Evolutionary conservation across 2,888 invertebrate species (phyloP).

Genomic region (Eupithecia pulchellata): DNA sequence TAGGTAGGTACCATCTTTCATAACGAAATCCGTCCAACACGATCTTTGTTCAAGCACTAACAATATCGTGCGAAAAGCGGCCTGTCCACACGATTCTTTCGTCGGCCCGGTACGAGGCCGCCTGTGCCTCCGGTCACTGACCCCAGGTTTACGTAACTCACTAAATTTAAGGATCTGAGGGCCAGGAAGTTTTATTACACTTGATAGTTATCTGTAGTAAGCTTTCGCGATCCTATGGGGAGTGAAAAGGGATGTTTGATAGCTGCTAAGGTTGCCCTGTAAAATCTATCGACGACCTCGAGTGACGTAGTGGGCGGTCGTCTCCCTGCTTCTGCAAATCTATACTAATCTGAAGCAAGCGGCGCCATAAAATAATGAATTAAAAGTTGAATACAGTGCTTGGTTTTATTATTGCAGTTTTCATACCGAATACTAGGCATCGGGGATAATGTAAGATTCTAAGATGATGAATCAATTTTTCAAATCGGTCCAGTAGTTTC

Average conservation of each 20-base stretch:
- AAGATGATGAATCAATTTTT: no score
- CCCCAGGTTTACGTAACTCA: slow-evolving; percentile 67
- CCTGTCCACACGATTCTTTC: slow-evolving; percentile 52
- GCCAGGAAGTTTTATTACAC: slow-evolving; percentile 36
- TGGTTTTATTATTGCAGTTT: no score
- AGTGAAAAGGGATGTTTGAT: neutral
- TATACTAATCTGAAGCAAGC: no score
- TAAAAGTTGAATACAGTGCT: no score
- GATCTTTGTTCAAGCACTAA: slow-evolving; percentile 9
- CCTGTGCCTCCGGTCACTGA: slow-evolving; percentile 66
- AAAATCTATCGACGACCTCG: neutral
- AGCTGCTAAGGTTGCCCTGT: neutral
- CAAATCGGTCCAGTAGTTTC: no score
- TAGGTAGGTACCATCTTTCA: slow-evolving; percentile 4
- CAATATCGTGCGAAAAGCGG: slow-evolving; percentile 21
- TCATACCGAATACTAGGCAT: no score
- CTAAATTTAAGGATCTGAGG: slow-evolving; percentile 65
- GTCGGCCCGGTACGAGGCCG: slow-evolving; percentile 46
- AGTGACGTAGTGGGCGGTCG: no score
- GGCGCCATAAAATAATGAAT: no score
- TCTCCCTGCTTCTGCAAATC: no score
- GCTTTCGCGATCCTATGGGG: slow-evolving; percentile 5
- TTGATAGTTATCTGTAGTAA: slow-evolving; percentile 18
- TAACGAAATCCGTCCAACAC: slow-evolving; percentile 13
- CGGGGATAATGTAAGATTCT: no score